Evolutionary conservation across 2,888 invertebrate species (phyloP), one percentile per base, ranked within the genome.

Genomic region (Prosapia bicincta): DNA sequence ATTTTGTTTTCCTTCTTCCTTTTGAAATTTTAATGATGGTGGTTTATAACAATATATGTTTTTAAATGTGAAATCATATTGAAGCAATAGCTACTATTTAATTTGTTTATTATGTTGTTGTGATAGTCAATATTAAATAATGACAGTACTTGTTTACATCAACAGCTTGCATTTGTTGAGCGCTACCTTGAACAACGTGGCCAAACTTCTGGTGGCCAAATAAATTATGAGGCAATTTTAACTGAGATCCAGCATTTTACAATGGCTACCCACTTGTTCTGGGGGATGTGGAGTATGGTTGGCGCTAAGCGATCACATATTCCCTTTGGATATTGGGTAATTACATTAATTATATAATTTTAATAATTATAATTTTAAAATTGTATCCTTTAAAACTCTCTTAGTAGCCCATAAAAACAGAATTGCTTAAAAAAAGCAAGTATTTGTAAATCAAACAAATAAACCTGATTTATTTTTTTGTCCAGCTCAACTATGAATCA

Each of bases 301-400:
- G 97, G 97, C 84, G 94, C 94, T 0, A 91, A 92, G 78, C 92
- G 91, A 69, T 95, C 96, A 1, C 91, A 93, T 83, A 98, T 98
- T 82, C 92, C 95, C 23, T 98, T 98, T 83, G 97, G 97, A 75
- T 98, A 98, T 83, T 94, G 95, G 95, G 97, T 97, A 85, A 89
- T 89, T 83, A 25, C n/a, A n/a, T n/a, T n/a, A n/a, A n/a, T n/a
- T n/a, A n/a, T n/a, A n/a, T n/a, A n/a, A n/a, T n/a, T n/a, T n/a
- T n/a, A n/a, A n/a, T n/a, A n/a, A n/a, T n/a, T n/a, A n/a, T n/a
- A n/a, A n/a, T n/a, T n/a, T n/a, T n/a, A n/a, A n/a, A n/a, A n/a
- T n/a, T n/a, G n/a, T n/a, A n/a, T n/a, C n/a, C n/a, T n/a, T n/a
- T n/a, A n/a, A n/a, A n/a, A n/a, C n/a, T n/a, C n/a, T n/a, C n/a